Percentiles rank a stretch among this genome's conserved stretches.
Evolutionary conservation across 2,888 invertebrate species (phyloP).

Genomic region (Epinotia nisella): DNA sequence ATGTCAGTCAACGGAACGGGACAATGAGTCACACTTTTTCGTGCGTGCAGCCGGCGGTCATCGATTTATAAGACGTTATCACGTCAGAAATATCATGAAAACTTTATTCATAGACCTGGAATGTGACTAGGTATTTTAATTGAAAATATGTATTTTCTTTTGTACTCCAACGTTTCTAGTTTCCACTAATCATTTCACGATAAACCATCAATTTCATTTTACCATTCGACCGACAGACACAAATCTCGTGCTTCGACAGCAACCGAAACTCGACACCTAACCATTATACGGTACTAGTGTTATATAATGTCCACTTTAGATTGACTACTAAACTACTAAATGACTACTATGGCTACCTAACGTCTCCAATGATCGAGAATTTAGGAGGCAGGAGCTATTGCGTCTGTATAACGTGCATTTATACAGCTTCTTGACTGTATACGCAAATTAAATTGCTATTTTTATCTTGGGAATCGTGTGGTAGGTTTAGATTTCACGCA

Average conservation of each 20-base stretch:
- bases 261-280: constrained; percentile 32
- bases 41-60: no score
- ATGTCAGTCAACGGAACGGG: no score
- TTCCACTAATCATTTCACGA: not conserved
- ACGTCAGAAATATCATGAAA: no score
- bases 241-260: constrained; percentile 13
- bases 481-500: constrained; percentile 29
- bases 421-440: constrained; percentile 10
- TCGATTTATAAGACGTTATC: no score
- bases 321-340: constrained; percentile 27
- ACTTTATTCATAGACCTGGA: no score
- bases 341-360: constrained; percentile 36
- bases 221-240: not conserved
- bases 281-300: constrained; percentile 25
- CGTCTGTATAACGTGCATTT: constrained; percentile 1
- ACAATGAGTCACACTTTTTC: no score
- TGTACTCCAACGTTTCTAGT: not conserved
- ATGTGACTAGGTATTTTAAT: no score
- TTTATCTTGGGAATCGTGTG: constrained; percentile 31
- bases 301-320: constrained; percentile 25
- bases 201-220: constrained; percentile 21
- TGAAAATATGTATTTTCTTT: no score
- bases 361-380: constrained; percentile 19
- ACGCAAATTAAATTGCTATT: constrained; percentile 39
- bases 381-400: constrained; percentile 19